Evolutionary conservation across 2,113 vertebrate genomes (phyloP), one percentile per base, ranked within the genome.

Genomic region (Phycodurus eques): DNA sequence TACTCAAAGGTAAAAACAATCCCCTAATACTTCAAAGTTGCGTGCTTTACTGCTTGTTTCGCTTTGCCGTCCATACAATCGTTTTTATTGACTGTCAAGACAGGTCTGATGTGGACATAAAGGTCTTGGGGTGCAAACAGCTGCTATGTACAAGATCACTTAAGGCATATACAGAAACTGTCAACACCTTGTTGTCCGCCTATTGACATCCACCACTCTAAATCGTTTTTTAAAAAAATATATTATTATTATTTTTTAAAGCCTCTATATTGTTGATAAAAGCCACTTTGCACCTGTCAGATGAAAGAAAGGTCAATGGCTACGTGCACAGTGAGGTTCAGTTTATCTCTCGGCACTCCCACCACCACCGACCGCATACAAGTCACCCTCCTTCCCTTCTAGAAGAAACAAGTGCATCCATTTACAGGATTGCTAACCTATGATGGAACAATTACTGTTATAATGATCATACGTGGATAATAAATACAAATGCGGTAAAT

Each of bases 1-100:
- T 0, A 64, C 63, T 73, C 59, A 80, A 80, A 90, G 91, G 91
- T 93, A 88, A 72, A 86, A 62, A 4, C 31, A n/a, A 68, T 42
- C 53, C 57, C 6, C 3, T 15, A 0, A 3, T 44, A 6, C 4
- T 17, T 46, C 0, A 71, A 74, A 59, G 47, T 39, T 71, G 11
- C 39, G 54, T 12, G n/a, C 31, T 54, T 31, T 0, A 62, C 19
- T 62, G 72, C 68, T 39, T 39, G 47, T 67, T 27, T 4, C 14
- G 17, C 67, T 42, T 53, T 33, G 61, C 20, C 68, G 44, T 54
- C 73, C 43, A 56, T 62, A 73, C 19, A 17, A 57, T 11, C 74
- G 27, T 15, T 35, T 44, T 60, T 59, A 56, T 19, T 15, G 27
- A 15, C 9, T 70, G 49, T 59, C 44, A 57, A 39, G 11, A 57